A percentile compares a stretch with the other conserved stretches of the same genome.
Conservation (phyloP, 2,797 vertebrate species). For the Zonotrichia albicollis region DNA sequence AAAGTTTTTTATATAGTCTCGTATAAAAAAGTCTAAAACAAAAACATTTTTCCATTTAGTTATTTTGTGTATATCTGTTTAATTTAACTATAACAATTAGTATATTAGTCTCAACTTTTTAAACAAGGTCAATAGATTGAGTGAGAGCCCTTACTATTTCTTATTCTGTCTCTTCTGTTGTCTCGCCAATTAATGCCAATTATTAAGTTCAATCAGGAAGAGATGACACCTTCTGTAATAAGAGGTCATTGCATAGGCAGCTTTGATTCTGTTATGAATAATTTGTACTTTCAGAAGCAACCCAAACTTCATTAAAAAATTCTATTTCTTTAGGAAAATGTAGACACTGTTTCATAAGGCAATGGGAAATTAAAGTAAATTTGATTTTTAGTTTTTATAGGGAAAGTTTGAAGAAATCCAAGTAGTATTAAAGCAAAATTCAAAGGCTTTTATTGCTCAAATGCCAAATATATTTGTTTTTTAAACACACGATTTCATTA, state of each 20-base stretch:
- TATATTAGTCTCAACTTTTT: not conserved
- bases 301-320: not conserved
- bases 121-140: not conserved
- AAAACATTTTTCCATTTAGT: not conserved
- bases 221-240: not conserved
- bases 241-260: not conserved
- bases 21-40: not conserved
- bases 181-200: not conserved
- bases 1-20: not conserved
- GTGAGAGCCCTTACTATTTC: not conserved
- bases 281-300: not conserved
- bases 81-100: not conserved
- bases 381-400: not conserved
- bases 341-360: not conserved
- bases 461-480: not conserved
- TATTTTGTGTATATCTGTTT: not conserved
- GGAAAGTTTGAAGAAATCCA: not conserved
- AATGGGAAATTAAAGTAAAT: not conserved
- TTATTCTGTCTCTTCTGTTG: not conserved
- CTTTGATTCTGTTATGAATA: not conserved
- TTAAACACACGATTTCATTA: not conserved
- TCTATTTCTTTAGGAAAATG: not conserved
- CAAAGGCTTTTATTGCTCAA: not conserved
- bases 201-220: slow-evolving; percentile 4
- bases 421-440: not conserved